Evolutionary conservation across 2,888 invertebrate species (phyloP), one percentile per base, ranked within the genome.

Genomic region (Malthinus seriepunctatus): DNA sequence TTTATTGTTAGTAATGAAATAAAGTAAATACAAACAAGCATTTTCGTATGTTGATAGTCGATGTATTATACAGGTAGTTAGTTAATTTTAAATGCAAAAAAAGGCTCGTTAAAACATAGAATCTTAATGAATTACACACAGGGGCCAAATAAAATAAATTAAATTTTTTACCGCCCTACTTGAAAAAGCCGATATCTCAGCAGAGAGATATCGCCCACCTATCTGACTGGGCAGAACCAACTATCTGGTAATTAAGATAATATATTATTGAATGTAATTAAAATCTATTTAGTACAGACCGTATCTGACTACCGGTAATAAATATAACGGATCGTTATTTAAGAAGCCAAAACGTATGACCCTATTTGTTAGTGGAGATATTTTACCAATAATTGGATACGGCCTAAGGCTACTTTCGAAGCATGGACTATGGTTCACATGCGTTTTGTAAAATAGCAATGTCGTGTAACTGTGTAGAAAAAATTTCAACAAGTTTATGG

Each of bases 191-290:
- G 66, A 71, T 70, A 71, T 69, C 71, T 70, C 71, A 71, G 66
- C 67, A 62, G 65, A 57, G 63, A 67, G 66, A 68, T 64, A 70
- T 71, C 71, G 70, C 72, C 72, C 72, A 71, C 72, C 67, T 68
- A 67, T 66, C 59, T 63, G 63, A 62, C 62, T 56, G 67, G 64
- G 60, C 54, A 50, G 63, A 54, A 51, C 63, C 60, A 56, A 63
- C 64, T 62, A 64, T 68, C 63, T 57, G 63, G 67, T 71, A 71
- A 74, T 74, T 73, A 73, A 75, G 74, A 73, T 73, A 71, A 75
- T 74, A 73, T 74, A 74, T 74, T 73, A 71, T 73, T 70, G 72
- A 69, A 69, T 69, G 72, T 73, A 75, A 76, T 75, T 76, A 73
- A 74, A 75, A 73, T 74, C 74, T 73, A 74, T 75, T 76, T 74